Percentiles rank a stretch among this genome's conserved stretches.
These are phyloP conservation scores for Xylota sylvarum DNA, from an alignment of 2,888 invertebrate genomes.

Conservation along the genomic window DNA sequence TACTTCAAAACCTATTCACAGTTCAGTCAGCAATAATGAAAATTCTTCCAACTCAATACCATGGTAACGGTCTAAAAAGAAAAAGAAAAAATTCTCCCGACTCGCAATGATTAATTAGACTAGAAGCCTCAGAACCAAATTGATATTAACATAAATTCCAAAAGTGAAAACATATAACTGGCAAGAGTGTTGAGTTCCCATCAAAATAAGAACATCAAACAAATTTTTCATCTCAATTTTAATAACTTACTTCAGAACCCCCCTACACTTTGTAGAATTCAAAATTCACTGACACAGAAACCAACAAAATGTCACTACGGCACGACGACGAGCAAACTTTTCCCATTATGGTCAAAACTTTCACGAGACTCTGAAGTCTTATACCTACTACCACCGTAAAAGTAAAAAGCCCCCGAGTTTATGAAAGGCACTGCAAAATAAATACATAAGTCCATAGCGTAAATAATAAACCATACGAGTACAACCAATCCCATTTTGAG, in stretches of 20 bases:
- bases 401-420: neutral
- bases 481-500: slow-evolving; percentile 13
- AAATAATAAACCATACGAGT: slow-evolving; percentile 4
- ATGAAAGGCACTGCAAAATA: neutral
- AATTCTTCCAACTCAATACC: neutral
- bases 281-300: slow-evolving; percentile 19
- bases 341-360: slow-evolving; percentile 40
- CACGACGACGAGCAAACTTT: slow-evolving; percentile 26
- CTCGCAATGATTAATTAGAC: too few relatives aligned
- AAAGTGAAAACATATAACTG: neutral
- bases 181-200: neutral
- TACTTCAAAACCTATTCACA: too few relatives aligned
- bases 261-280: neutral
- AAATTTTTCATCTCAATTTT: neutral
- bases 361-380: neutral
- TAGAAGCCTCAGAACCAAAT: neutral
- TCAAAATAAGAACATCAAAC: neutral
- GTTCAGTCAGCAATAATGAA: too few relatives aligned
- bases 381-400: neutral
- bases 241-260: neutral
- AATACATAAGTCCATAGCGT: slow-evolving; percentile 2
- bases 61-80: neutral
- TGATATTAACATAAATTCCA: neutral
- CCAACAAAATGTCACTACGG: slow-evolving; percentile 9
- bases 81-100: too few relatives aligned